phyloP scores from a whole-genome alignment of 2,888 invertebrate species.

The Conomelus anceps region DNA sequence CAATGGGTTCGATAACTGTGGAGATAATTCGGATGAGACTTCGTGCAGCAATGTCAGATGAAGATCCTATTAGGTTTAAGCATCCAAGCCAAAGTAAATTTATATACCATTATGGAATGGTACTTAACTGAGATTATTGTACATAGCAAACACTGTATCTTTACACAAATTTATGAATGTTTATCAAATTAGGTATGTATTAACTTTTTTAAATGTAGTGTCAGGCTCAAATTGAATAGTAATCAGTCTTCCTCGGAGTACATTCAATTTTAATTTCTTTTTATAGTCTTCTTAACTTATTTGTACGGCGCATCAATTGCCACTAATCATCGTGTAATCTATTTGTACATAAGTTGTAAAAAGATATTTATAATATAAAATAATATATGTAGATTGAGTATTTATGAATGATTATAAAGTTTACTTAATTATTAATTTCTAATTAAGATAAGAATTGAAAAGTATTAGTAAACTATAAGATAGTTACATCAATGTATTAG shows the following conservation, averaged over 20 bases:
- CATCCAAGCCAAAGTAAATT: slow-evolving; percentile 1
- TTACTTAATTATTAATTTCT: not conserved
- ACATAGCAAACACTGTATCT: not conserved
- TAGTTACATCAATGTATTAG: not conserved
- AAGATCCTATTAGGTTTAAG: not conserved
- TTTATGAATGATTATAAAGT: not conserved
- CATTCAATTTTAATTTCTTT: not conserved
- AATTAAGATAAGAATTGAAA: not conserved
- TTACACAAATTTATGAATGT: not conserved
- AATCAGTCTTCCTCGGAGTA: not conserved
- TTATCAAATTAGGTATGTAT: not conserved
- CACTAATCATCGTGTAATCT: not conserved
- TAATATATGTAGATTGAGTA: not conserved
- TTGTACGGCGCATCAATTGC: not conserved
- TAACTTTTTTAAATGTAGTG: not conserved
- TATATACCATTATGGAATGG: slow-evolving; percentile 1
- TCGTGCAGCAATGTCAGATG: slow-evolving; percentile 23
- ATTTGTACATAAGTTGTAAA: not conserved
- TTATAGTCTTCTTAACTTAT: not conserved
- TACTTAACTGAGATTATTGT: not conserved
- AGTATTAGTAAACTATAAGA: not conserved
- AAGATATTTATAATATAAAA: not conserved
- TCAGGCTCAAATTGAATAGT: not conserved
- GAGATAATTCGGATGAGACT: slow-evolving; percentile 30
- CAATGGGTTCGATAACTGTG: slow-evolving; percentile 31